Evolutionary conservation across 2,888 invertebrate species (phyloP), one percentile per base, ranked within the genome.

Genomic region (Drosophila longiperda): DNA sequence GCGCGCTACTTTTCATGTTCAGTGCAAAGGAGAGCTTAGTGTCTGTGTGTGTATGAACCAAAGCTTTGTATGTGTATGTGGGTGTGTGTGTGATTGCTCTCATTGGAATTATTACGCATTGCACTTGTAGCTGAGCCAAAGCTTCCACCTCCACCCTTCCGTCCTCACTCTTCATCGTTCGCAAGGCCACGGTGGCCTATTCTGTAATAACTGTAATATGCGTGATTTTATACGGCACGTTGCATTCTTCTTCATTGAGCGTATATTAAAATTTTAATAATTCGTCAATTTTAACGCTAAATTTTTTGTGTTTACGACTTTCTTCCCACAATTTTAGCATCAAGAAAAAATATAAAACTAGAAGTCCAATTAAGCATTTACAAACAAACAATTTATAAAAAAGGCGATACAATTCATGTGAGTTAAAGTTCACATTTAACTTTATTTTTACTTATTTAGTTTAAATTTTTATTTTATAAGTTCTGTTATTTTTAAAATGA

Each of bases 81-180:
- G 29, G 29, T 58, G 68, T 65, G 57, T 60, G 55, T 64, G 64
- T 50, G 57, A 52, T 48, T 57, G 52, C 57, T 61, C 29, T 23
- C 38, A 40, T 38, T 63, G 75, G 53, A 78, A 79, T 79, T 68
- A 74, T 66, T 66, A 78, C 74, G 77, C 77, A 73, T 57, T 66
- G 74, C 77, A 78, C 77, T 78, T 78, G 79, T 70, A 70, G 79
- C 79, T 57, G 40, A 36, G 53, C 40, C 48, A 32, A 78, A 77
- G 74, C 57, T 78, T 5, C 2, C 12, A 15, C 4, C n/a, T 12
- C 23, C 53, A 36, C 40, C 50, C 52, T 45, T 20, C 29, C n/a
- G 5, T 33, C 17, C 26, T 11, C 33, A 7, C 11, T 17, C 12
- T 20, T 29, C 48, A n/a, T 17, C 32, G 26, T 26, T 38, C 1